Evolutionary conservation across 2,888 invertebrate genomes (phyloP).

Genomic region (Drosophila prostipennis): DNA sequence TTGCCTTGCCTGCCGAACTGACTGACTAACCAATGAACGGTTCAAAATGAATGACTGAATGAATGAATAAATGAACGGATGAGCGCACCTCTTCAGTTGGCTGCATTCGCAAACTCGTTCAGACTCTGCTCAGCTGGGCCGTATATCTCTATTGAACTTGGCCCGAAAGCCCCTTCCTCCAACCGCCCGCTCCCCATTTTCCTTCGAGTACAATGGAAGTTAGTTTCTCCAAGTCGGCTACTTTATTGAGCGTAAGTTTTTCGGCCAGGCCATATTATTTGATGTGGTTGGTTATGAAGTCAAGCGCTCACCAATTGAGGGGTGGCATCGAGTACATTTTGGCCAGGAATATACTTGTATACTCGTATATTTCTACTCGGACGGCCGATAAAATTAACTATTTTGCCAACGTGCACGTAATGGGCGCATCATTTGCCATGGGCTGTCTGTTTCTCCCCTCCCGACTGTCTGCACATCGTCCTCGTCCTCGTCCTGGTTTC

Average conservation of each 20-base stretch:
- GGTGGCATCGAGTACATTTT: conserved; percentile 54
- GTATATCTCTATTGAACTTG: conserved; percentile 69
- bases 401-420: conserved; percentile 70
- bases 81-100: conserved; percentile 76
- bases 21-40: conserved; percentile 78
- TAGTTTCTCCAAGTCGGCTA: conserved; percentile 74
- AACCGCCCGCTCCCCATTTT: not conserved
- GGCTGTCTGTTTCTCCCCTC: conserved; percentile 22
- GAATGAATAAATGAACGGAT: conserved; percentile 79
- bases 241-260: conserved; percentile 76
- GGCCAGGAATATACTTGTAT: not conserved
- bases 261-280: conserved; percentile 64
- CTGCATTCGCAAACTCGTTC: conserved; percentile 72
- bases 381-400: conserved; percentile 75
- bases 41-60: conserved; percentile 76
- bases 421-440: conserved; percentile 71
- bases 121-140: conserved; percentile 10
- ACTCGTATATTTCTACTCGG: conserved; percentile 66
- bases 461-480: conserved; percentile 26
- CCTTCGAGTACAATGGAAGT: conserved; percentile 70
- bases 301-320: conserved; percentile 37
- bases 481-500: conserved; percentile 6
- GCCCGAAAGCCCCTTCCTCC: conserved; percentile 7
- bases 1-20: conserved; percentile 69
- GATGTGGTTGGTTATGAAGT: conserved; percentile 73